Conservation (phyloP, 2,113 vertebrate species). For the Podocnemis expansa region DNA sequence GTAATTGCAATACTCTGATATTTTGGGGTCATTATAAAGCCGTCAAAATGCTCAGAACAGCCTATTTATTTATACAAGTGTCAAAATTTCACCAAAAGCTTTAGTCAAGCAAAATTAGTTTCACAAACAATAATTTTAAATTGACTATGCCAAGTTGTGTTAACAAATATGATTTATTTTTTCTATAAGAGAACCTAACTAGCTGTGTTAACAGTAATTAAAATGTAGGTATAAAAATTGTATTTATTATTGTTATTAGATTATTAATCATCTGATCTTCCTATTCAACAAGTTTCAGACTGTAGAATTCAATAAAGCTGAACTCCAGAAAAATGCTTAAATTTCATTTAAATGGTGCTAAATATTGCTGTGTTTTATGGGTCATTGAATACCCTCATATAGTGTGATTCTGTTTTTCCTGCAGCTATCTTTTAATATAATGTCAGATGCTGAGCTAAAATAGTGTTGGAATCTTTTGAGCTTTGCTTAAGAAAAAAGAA, state of each 20-base stretch:
- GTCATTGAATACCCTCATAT: constrained; percentile 29
- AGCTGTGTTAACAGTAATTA: constrained; percentile 1
- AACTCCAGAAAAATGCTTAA: constrained; percentile 1
- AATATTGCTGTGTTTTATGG: constrained; percentile 44
- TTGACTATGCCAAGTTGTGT: constrained; percentile 37
- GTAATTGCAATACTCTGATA: neutral
- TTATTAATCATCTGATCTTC: neutral
- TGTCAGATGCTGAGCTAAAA: constrained; percentile 35
- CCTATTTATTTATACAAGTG: constrained; percentile 41
- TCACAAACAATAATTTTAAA: constrained; percentile 40
- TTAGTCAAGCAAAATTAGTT: constrained; percentile 55
- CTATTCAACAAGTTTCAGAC: constrained; percentile 15
- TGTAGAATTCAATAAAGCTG: neutral
- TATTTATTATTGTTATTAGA: neutral
- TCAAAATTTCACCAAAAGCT: constrained; percentile 28
- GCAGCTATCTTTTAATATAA: constrained; percentile 10
- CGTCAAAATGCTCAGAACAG: constrained; percentile 12
- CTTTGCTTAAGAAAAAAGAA: neutral
- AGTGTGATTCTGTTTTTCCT: constrained; percentile 35
- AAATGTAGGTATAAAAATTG: constrained; percentile 14
- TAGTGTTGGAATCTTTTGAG: constrained; percentile 3
- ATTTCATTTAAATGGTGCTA: constrained; percentile 34
- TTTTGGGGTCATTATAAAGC: constrained; percentile 25
- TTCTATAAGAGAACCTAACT: constrained; percentile 33
- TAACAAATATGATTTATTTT: constrained; percentile 40